Base-by-base conservation (phyloP, 1,140 invertebrate genomes). In the Drepana arcuata region DNA sequence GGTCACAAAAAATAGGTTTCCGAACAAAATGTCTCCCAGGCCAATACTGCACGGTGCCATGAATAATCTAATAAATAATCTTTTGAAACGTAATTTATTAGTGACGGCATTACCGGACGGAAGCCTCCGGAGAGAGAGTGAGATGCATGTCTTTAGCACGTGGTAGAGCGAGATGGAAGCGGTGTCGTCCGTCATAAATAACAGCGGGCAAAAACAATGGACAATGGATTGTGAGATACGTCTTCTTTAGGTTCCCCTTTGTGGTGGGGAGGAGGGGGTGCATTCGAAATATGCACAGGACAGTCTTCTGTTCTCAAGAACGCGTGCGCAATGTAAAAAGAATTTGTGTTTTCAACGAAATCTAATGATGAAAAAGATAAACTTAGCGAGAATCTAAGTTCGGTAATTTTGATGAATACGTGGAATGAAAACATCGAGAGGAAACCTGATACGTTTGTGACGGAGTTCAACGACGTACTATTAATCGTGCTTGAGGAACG, bases 1-100 rank as follows among this genome's bases (percentile, higher is more conserved):
- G 13, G 7, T 11, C 14, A 38, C 14, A 40, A 40, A 41, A 41
- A 58, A 42, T 28, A 44, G 31, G 30, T 35, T 37, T n/a, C n/a
- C n/a, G n/a, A 49, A 52, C 52, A 57, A 62, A 61, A 69, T 72
- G 75, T 77, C 72, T 71, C 68, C 65, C 59, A 74, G 55, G 66
- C 69, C 72, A 75, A 79, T 81, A 79, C 67, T 50, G 67, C 66
- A 77, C 74, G 59, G 62, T 46, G 55, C 69, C 56, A 74, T 77
- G 77, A 81, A 81, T 81, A 81, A 81, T 74, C 69, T 78, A 77
- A 81, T 81, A 81, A 81, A 81, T 81, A 77, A 81, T 78, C 63
- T 79, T 74, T 69, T 67, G 65, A 61, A 70, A 57, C 54, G 49
- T 74, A 68, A 78, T 78, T 81, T 81, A 81, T 81, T 69, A 68